These are phyloP conservation scores for Dioctria rufipes DNA, from an alignment of 2,888 invertebrate genomes.

Conservation along the genomic window DNA sequence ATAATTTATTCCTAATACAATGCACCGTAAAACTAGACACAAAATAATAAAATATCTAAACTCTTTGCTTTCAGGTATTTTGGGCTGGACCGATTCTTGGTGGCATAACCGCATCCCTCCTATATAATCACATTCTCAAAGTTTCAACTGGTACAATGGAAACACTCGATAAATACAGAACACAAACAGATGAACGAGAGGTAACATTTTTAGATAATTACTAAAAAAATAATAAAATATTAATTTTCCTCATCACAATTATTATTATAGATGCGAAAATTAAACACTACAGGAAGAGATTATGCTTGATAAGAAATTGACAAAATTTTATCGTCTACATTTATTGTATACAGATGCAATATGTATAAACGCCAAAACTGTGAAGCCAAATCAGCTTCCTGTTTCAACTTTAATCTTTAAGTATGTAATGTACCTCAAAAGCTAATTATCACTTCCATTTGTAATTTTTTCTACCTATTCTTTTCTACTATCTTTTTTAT, in stretches of 20 bases:
- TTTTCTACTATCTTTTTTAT: no score
- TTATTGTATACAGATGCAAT: no score
- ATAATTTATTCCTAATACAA: no score
- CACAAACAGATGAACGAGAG: constrained; percentile 78
- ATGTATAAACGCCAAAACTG: no score
- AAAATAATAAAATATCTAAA: background rate
- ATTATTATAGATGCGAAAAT: constrained; percentile 16
- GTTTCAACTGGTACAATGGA: constrained; percentile 64
- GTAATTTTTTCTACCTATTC: no score
- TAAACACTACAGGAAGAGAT: constrained; percentile 15
- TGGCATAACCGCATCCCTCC: constrained; percentile 82
- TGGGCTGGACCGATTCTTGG: constrained; percentile 92
- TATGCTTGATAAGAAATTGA: constrained; percentile 7
- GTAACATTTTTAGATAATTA: constrained; percentile 69
- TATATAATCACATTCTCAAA: constrained; percentile 75
- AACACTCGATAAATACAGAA: constrained; percentile 69
- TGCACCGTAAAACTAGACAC: no score
- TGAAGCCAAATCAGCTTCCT: no score
- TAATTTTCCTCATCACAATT: background rate
- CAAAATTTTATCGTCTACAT: background rate
- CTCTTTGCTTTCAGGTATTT: constrained; percentile 76
- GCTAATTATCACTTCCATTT: constrained; percentile 18
- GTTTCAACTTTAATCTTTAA: no score
- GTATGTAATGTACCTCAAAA: no score
- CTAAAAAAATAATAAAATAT: background rate